Conservation (phyloP, 2,113 vertebrate genomes). For the Ornithorhynchus anatinus region DNA sequence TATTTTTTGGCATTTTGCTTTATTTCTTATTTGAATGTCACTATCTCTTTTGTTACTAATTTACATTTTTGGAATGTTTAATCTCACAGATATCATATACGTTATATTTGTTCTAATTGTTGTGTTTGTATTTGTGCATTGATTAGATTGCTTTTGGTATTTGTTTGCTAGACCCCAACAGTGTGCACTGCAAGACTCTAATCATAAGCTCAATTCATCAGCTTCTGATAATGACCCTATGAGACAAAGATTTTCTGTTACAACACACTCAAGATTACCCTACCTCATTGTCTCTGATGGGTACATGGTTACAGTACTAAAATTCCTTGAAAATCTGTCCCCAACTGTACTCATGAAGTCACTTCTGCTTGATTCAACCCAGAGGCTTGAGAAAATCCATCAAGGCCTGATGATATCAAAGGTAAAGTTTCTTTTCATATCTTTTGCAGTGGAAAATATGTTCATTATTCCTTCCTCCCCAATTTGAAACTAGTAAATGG, state of each 20-base stretch:
- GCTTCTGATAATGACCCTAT: constrained; percentile 79
- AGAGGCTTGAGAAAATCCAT: constrained; percentile 77
- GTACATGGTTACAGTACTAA: constrained; percentile 88
- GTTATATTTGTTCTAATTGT: background rate
- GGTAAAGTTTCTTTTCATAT: constrained; percentile 64
- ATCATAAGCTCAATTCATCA: constrained; percentile 78
- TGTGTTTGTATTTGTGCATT: constrained; percentile 27
- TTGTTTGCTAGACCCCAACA: constrained; percentile 72
- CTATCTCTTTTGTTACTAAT: background rate
- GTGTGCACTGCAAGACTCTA: constrained; percentile 65
- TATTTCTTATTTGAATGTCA: too few relatives aligned
- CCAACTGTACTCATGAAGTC: constrained; percentile 74
- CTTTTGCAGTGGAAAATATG: background rate
- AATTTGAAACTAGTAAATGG: background rate
- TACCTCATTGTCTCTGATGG: constrained; percentile 93
- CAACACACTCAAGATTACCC: constrained; percentile 84
- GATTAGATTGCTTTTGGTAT: constrained; percentile 30
- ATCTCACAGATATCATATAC: background rate
- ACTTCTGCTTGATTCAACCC: constrained; percentile 77
- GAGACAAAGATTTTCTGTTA: constrained; percentile 90
- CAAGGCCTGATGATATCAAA: constrained; percentile 62
- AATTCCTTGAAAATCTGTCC: constrained; percentile 69
- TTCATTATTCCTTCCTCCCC: background rate
- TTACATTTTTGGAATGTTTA: background rate
- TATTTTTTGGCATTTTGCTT: background rate